These are phyloP conservation scores for Myotis yumanensis DNA, from an alignment of 2,113 vertebrate species.

Conservation along the genomic window DNA sequence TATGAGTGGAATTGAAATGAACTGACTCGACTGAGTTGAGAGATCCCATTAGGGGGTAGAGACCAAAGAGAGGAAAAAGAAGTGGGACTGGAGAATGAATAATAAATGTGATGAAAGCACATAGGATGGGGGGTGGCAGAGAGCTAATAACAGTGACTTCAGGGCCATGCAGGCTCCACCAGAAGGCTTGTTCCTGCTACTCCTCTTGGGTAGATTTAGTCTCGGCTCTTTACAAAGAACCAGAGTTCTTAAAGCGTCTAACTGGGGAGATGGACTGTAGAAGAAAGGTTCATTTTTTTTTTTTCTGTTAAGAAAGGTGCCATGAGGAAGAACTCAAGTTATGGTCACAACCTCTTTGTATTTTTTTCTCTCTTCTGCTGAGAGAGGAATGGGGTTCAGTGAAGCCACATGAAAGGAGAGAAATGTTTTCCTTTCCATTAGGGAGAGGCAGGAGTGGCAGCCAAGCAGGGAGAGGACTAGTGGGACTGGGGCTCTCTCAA, in stretches of 20 bases:
- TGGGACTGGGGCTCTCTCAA: background rate
- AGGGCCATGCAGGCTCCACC: background rate
- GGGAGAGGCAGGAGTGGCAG: background rate
- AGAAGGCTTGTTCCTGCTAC: background rate
- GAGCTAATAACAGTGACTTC: background rate
- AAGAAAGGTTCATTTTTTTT: background rate
- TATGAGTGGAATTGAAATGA: slow-evolving; percentile 19
- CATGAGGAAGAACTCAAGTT: background rate
- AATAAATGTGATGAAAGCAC: background rate
- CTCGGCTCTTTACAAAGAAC: background rate
- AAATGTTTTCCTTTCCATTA: background rate
- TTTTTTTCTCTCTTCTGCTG: background rate
- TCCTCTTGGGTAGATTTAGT: background rate
- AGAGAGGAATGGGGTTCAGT: background rate
- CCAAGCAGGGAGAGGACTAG: background rate
- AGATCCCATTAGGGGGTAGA: background rate
- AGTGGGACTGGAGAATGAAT: background rate
- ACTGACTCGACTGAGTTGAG: background rate
- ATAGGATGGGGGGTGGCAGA: background rate
- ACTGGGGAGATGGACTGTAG: background rate
- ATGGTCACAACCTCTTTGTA: background rate
- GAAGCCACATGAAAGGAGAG: slow-evolving; percentile 1
- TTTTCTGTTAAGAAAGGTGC: background rate
- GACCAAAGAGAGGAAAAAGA: background rate
- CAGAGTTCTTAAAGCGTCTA: background rate